Evolutionary conservation across 1,140 invertebrate genomes (phyloP).

Genomic region (Elymnias hypermnestra): DNA sequence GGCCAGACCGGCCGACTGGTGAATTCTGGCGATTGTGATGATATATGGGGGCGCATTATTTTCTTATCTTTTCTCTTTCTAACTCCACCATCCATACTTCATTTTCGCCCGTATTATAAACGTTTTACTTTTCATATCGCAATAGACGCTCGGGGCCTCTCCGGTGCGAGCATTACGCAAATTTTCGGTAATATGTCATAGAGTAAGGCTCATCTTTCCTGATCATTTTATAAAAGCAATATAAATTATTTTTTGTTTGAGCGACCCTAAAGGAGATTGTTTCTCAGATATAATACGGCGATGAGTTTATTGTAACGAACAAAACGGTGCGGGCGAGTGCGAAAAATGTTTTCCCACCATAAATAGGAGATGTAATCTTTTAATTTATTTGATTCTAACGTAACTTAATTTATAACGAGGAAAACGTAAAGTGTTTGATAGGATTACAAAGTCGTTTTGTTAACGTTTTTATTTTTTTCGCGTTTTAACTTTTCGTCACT

Average conservation of each 20-base stretch:
- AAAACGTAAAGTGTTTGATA: slow-evolving; percentile 30
- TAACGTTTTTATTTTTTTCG: slow-evolving; percentile 23
- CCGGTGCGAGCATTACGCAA: slow-evolving; percentile 46
- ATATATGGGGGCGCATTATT: slow-evolving; percentile 68
- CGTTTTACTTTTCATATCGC: slow-evolving; percentile 67
- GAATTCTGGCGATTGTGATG: slow-evolving; percentile 67
- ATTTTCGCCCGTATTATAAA: slow-evolving; percentile 58
- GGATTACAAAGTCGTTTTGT: slow-evolving; percentile 27
- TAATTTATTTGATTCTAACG: slow-evolving; percentile 29
- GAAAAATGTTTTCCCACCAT: slow-evolving; percentile 43
- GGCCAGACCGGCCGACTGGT: slow-evolving; percentile 40
- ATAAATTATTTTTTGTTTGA: slow-evolving; percentile 44
- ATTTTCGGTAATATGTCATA: slow-evolving; percentile 53
- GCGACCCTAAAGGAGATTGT: slow-evolving; percentile 50
- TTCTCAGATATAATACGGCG: slow-evolving; percentile 50
- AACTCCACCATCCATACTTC: slow-evolving; percentile 63
- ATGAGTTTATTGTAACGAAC: slow-evolving; percentile 47
- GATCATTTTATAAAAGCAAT: slow-evolving; percentile 26
- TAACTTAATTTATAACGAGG: slow-evolving; percentile 31
- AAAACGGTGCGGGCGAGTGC: slow-evolving; percentile 26
- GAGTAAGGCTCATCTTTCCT: slow-evolving; percentile 24
- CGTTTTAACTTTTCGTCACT: slow-evolving; percentile 14
- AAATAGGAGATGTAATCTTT: slow-evolving; percentile 34
- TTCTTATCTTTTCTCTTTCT: slow-evolving; percentile 70
- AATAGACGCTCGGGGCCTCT: slow-evolving; percentile 41